Evolutionary conservation across 1,140 invertebrate species (phyloP), one percentile per base, ranked within the genome.

Genomic region (Battus philenor): DNA sequence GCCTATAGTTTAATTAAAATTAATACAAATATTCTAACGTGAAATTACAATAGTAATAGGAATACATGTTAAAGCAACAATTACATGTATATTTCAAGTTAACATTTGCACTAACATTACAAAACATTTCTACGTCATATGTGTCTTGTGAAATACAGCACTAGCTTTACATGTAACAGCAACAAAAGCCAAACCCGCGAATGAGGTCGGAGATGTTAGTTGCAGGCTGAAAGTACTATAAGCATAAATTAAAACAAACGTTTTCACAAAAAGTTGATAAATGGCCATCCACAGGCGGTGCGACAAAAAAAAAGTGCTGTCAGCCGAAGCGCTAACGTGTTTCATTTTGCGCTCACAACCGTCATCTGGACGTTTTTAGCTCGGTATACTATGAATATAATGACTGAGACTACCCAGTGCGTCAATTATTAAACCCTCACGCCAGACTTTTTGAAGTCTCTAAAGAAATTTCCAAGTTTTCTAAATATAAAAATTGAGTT

Each of bases 231-330:
- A 84, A 71, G 78, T 80, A 68, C 69, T 69, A 67, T 73, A 63
- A 78, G 80, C 76, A 82, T 84, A 84, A 82, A 82, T 82, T 84
- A 82, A 84, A 79, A 80, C 76, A 80, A 84, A n/a, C 74, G 60
- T 66, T 79, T 65, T 69, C 67, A 76, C 75, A 84, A 84, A 82
- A 84, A 82, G 72, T 82, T 84, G 80, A 84, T 81, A 80, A 84
- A 82, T 84, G 76, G 72, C 59, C 55, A 64, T 84, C 63, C 70
- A 67, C 78, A 77, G 71, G 67, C 72, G 68, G 70, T 58, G 51
- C 59, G 71, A 71, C 74, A 77, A 76, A 84, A 83, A 84, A 83
- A 84, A 74, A 64, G 67, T 68, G 68, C 62, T 72, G 76, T 68
- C 72, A 71, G 64, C 61, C 70, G 59, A 69, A 72, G 67, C 74